phyloP scores from a whole-genome alignment of 1,140 invertebrate genomes.

The Linepithema humile region DNA sequence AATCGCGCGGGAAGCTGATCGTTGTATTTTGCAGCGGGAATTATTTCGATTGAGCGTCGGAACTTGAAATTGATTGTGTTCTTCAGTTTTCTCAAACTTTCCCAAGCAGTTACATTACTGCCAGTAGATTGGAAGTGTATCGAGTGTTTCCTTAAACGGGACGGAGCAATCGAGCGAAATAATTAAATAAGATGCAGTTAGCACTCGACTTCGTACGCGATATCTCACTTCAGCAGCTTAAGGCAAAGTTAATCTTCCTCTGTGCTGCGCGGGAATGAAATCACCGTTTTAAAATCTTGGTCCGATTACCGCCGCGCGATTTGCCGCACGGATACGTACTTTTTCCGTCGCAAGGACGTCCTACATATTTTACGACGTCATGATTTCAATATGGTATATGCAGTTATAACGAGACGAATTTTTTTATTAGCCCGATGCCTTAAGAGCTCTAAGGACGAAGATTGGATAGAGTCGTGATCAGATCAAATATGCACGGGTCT shows the following conservation, averaged over 20 bases:
- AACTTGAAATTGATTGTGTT: not conserved
- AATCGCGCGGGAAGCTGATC: too few relatives aligned
- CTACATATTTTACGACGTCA: not conserved
- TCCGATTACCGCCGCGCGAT: not conserved
- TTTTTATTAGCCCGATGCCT: not conserved
- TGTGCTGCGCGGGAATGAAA: not conserved
- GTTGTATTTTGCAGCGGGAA: too few relatives aligned
- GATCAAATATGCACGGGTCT: constrained; percentile 2
- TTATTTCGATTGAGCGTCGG: constrained; percentile 22
- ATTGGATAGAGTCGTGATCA: constrained; percentile 8
- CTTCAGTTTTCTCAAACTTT: constrained; percentile 13
- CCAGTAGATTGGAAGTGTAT: constrained; percentile 26
- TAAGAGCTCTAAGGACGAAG: not conserved
- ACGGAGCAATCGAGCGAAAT: constrained; percentile 33
- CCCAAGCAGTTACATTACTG: constrained; percentile 28
- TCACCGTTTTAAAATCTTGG: not conserved
- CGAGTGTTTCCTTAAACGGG: constrained; percentile 38
- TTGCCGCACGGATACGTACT: not conserved
- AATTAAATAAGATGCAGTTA: constrained; percentile 45
- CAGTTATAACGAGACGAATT: not conserved
- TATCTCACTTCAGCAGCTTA: constrained; percentile 4
- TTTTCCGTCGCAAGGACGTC: not conserved
- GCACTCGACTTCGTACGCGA: constrained; percentile 8
- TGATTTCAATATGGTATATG: not conserved
- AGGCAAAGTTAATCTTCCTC: not conserved